These are phyloP conservation scores for Dusona sp. DNA, from an alignment of 2,888 invertebrate genomes.

Conservation along the genomic window DNA sequence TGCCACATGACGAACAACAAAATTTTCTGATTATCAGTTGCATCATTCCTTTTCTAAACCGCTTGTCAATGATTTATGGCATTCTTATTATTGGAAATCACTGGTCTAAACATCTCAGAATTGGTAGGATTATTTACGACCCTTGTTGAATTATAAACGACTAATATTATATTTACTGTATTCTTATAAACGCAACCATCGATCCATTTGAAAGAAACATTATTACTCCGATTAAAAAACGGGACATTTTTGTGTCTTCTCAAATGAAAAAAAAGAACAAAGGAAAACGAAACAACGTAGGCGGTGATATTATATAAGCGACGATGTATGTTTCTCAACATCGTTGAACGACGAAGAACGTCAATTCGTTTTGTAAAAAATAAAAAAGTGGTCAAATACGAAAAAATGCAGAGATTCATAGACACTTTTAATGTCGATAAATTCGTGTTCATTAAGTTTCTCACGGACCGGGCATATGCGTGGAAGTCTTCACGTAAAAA, in stretches of 20 bases:
- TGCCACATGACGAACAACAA: background rate
- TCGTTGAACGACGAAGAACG: constrained; percentile 31
- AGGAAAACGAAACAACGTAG: background rate
- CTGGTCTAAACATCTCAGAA: background rate
- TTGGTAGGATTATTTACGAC: background rate
- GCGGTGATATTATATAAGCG: background rate
- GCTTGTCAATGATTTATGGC: background rate
- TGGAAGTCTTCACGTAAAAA: background rate
- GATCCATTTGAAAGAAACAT: background rate
- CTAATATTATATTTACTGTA: background rate
- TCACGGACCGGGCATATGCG: constrained; percentile 34
- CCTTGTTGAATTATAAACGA: background rate
- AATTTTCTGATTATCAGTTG: background rate
- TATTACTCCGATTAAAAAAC: no score
- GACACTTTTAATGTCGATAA: background rate
- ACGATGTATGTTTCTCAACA: background rate
- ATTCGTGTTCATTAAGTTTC: constrained; percentile 8
- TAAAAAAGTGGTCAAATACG: background rate
- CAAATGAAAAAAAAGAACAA: background rate
- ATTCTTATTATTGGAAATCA: background rate
- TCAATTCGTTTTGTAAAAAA: constrained; percentile 61
- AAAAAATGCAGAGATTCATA: constrained; percentile 24
- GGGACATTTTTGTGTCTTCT: background rate
- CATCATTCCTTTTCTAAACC: background rate
- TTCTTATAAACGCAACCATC: background rate